Percentiles rank a stretch among this genome's conserved stretches.
These are phyloP conservation scores for Rhynchotus rufescens DNA, from an alignment of 2,797 vertebrate species.

Conservation along the genomic window DNA sequence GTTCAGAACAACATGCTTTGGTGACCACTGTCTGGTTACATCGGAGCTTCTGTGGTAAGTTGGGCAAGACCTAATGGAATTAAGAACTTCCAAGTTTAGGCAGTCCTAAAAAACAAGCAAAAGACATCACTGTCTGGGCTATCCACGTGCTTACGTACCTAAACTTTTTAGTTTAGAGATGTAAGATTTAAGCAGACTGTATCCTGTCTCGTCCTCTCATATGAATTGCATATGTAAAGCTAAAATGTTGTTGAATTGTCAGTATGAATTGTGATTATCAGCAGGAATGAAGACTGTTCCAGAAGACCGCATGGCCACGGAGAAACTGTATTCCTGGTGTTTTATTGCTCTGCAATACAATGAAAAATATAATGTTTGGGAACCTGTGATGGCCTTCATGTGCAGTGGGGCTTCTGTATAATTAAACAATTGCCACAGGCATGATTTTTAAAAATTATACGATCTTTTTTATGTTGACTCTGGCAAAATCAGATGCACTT, in stretches of 20 bases:
- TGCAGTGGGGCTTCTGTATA: not conserved
- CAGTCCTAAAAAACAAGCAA: not conserved
- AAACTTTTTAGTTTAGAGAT: not conserved
- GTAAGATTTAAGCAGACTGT: not conserved
- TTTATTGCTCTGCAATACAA: not conserved
- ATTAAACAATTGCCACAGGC: not conserved
- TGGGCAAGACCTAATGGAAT: not conserved
- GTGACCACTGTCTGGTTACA: not conserved
- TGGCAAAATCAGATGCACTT: not conserved
- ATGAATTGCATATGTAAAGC: not conserved
- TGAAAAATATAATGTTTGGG: not conserved
- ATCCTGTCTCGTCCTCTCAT: not conserved
- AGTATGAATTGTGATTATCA: not conserved
- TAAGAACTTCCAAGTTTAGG: not conserved
- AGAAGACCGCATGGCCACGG: not conserved
- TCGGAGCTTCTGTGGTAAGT: not conserved
- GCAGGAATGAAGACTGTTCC: not conserved
- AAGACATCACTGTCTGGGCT: not conserved
- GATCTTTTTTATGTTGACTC: not conserved
- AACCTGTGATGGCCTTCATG: not conserved
- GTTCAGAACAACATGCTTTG: not conserved
- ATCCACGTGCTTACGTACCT: not conserved
- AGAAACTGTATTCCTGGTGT: not conserved
- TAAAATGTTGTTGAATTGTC: not conserved
- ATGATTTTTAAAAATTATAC: not conserved